Percentiles rank a stretch among this genome's conserved stretches.
Evolutionary conservation across 2,797 vertebrate species (phyloP).

Genomic region (Moxostoma hubbsi): DNA sequence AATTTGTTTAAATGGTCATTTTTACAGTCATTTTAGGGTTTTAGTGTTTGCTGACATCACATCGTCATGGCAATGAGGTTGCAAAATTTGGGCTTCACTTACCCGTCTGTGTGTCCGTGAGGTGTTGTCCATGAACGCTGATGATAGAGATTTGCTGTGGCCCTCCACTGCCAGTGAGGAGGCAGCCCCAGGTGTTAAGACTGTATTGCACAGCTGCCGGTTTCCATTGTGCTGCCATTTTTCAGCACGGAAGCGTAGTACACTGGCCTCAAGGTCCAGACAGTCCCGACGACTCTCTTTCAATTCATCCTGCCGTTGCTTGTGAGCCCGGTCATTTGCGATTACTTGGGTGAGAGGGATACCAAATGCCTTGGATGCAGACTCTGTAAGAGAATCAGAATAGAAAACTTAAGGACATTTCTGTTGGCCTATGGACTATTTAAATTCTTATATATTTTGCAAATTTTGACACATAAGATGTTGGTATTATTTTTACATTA

Average conservation of each 20-base stretch:
- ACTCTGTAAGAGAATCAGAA: slow-evolving; percentile 68
- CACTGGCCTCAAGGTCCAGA: slow-evolving; percentile 83
- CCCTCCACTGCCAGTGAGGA: slow-evolving; percentile 46
- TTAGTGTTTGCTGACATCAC: too few species aligned
- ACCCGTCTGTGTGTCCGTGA: slow-evolving; percentile 77
- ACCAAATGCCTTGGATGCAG: slow-evolving; percentile 84
- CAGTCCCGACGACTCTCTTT: slow-evolving; percentile 82
- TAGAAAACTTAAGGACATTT: background rate
- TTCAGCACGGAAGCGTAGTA: slow-evolving; percentile 81
- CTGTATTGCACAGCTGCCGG: slow-evolving; percentile 54
- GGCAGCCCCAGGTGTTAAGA: slow-evolving; percentile 40
- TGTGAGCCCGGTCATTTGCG: slow-evolving; percentile 81
- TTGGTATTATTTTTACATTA: too few species aligned
- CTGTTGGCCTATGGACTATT: background rate
- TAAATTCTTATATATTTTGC: too few species aligned
- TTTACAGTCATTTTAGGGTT: too few species aligned
- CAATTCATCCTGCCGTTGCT: slow-evolving; percentile 79
- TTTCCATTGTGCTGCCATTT: slow-evolving; percentile 74
- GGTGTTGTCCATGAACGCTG: slow-evolving; percentile 65
- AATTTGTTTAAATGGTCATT: too few species aligned
- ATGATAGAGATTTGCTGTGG: slow-evolving; percentile 65
- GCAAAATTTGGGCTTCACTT: slow-evolving; percentile 31
- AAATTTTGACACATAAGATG: too few species aligned
- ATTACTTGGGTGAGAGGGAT: slow-evolving; percentile 85
- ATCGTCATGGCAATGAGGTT: too few species aligned